phyloP scores from a whole-genome alignment of 2,888 invertebrate genomes.

The Periphyllus acericola region DNA sequence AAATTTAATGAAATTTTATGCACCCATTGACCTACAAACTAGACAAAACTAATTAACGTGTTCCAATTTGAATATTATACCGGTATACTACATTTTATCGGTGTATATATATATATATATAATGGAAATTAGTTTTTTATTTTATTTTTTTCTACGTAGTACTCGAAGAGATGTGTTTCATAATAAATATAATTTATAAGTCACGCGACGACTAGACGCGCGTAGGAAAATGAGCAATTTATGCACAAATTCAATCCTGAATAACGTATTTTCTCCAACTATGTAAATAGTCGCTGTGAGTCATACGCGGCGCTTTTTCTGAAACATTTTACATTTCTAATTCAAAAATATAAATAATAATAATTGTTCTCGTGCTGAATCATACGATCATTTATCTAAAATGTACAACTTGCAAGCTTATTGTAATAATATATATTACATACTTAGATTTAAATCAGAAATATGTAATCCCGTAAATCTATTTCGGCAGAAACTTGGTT shows the following conservation, averaged over 20 bases:
- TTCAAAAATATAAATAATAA: background rate
- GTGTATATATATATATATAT: conserved; percentile 1
- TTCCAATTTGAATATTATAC: conserved; percentile 26
- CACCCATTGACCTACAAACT: conserved; percentile 44
- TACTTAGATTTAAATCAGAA: no score
- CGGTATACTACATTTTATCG: conserved; percentile 21
- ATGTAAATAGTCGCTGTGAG: background rate
- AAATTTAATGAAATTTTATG: conserved; percentile 31
- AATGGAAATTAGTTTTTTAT: conserved; percentile 28
- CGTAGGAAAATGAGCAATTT: conserved; percentile 13
- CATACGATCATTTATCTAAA: no score
- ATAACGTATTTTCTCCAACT: background rate
- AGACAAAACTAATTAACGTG: conserved; percentile 43
- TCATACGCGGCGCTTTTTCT: background rate
- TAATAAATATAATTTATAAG: conserved; percentile 9
- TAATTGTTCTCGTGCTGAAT: no score
- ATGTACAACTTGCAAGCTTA: no score
- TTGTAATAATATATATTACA: no score
- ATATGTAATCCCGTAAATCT: no score
- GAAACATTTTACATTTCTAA: background rate
- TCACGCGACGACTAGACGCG: background rate
- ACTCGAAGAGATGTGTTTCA: conserved; percentile 21
- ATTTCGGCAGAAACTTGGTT: no score
- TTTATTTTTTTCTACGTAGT: background rate
- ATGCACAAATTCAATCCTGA: conserved; percentile 22